A percentile compares a stretch with the other conserved stretches of the same genome.
Evolutionary conservation across 2,888 invertebrate genomes (phyloP).

Genomic region (Heliconius cydno): DNA sequence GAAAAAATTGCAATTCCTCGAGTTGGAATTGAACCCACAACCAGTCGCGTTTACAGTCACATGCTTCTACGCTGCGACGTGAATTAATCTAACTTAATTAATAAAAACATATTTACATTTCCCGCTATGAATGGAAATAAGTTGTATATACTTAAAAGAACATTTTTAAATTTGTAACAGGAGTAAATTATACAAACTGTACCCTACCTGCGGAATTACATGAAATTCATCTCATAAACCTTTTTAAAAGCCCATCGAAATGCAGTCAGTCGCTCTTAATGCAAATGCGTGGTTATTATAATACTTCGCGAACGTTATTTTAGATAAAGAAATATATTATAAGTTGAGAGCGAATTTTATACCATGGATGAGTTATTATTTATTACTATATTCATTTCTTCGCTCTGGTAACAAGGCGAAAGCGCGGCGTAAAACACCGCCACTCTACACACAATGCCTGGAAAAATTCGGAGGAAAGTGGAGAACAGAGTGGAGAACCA

Average conservation of each 20-base stretch:
- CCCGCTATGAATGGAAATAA: not conserved
- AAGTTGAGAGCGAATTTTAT: not conserved
- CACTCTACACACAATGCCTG: too few species aligned
- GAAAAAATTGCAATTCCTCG: too few species aligned
- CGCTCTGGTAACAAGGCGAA: too few species aligned
- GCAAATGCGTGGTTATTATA: conserved; percentile 34
- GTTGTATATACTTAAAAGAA: not conserved
- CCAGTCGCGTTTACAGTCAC: too few species aligned
- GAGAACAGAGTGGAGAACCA: too few species aligned
- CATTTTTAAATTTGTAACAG: not conserved
- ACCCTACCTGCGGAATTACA: conserved; percentile 20
- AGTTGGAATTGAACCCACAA: too few species aligned
- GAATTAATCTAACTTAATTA: not conserved
- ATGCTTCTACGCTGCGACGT: too few species aligned
- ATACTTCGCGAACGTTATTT: conserved; percentile 15
- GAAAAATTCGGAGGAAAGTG: too few species aligned
- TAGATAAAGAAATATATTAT: not conserved
- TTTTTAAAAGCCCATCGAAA: conserved; percentile 32
- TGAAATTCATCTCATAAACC: conserved; percentile 32
- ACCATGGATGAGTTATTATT: too few species aligned
- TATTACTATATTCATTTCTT: too few species aligned
- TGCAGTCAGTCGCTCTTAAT: conserved; percentile 37
- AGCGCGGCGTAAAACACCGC: too few species aligned
- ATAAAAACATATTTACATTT: not conserved
- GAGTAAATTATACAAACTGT: conserved; percentile 19